Conservation (phyloP, 2,797 vertebrate species). For the Scleropages formosus region DNA sequence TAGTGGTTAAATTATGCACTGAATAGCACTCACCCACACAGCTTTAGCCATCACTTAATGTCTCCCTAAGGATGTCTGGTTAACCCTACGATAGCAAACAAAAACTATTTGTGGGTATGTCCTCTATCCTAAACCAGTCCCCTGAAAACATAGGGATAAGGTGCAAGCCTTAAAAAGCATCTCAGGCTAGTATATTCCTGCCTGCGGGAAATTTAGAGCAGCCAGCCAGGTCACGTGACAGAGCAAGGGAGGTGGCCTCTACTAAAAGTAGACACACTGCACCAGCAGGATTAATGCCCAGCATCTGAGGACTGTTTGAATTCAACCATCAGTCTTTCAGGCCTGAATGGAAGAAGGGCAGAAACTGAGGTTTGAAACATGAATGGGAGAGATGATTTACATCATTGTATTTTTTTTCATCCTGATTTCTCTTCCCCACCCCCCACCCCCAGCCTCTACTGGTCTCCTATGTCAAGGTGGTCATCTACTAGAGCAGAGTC, state of each 20-base stretch:
- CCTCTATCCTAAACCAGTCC: not conserved
- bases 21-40: not conserved
- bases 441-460: constrained; percentile 37
- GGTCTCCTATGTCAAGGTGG: constrained; percentile 63
- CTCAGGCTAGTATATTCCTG: not conserved
- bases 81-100: not conserved
- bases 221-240: constrained; percentile 30
- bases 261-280: constrained; percentile 36
- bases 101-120: not conserved
- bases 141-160: not conserved
- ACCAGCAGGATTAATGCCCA: not conserved
- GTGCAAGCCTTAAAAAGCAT: constrained; percentile 1
- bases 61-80: not conserved
- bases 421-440: constrained; percentile 34
- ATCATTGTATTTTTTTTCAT: not conserved
- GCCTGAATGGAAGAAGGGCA: constrained; percentile 15
- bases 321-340: not conserved
- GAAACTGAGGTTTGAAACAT: constrained; percentile 23
- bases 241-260: constrained; percentile 26
- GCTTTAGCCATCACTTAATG: not conserved
- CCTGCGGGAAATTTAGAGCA: not conserved
- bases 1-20: constrained; percentile 29
- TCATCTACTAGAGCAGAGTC: constrained; percentile 72
- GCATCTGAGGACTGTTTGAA: not conserved
- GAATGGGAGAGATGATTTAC: constrained; percentile 35